These are phyloP conservation scores for Podilymbus podiceps DNA, from an alignment of 2,113 vertebrate species.

Conservation along the genomic window DNA sequence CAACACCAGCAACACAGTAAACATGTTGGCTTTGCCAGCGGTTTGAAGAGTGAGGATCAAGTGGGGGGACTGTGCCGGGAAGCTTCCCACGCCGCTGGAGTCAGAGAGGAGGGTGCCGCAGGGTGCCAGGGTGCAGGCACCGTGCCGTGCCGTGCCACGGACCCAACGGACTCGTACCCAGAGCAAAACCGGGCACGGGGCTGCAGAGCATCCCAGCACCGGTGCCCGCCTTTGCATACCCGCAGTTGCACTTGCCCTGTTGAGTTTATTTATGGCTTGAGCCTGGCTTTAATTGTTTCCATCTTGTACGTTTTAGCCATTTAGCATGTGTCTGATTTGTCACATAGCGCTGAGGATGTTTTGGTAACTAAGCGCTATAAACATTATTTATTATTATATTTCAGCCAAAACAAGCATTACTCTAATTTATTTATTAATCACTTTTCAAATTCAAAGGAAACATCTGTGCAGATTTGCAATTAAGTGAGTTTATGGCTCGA, in stretches of 20 bases:
- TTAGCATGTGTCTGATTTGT: neutral
- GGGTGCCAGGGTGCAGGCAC: neutral
- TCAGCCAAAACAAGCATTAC: constrained; percentile 47
- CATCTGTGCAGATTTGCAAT: constrained; percentile 55
- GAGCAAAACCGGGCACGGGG: fast-evolving
- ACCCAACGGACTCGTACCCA: neutral
- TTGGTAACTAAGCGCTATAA: neutral
- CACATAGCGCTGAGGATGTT: neutral
- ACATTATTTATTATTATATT: neutral
- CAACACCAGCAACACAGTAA: neutral
- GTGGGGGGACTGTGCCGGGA: fast-evolving
- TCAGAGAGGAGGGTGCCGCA: fast-evolving
- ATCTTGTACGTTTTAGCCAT: neutral
- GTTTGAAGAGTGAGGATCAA: neutral
- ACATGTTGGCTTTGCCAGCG: neutral
- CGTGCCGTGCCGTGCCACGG: neutral
- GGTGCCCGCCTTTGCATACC: fast-evolving
- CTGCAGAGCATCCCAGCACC: neutral
- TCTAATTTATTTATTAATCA: constrained; percentile 63
- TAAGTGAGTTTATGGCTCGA: constrained; percentile 10
- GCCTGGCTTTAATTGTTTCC: neutral
- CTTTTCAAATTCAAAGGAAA: constrained; percentile 52
- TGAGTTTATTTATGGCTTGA: neutral
- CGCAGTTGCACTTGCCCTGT: fast-evolving
- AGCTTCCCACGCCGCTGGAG: fast-evolving